These are phyloP conservation scores for Philypnodon macrostomus DNA, from an alignment of 2,797 vertebrate genomes.

Conservation along the genomic window DNA sequence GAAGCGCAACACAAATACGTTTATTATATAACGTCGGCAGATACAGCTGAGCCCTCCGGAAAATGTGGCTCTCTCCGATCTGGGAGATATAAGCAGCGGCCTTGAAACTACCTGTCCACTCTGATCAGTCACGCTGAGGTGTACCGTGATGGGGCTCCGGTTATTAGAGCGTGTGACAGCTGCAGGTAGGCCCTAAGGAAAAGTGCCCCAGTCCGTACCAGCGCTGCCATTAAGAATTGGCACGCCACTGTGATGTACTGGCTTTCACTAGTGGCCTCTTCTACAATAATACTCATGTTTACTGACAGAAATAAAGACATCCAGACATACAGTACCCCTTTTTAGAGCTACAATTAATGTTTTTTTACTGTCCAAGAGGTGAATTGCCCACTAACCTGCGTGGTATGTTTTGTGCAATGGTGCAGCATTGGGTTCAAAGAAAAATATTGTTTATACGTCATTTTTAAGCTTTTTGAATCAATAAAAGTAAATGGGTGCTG, in stretches of 20 bases:
- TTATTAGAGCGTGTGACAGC: conserved; percentile 73
- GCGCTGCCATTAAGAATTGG: conserved; percentile 42
- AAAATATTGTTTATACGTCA: too few relatives aligned
- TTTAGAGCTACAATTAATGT: conserved; percentile 13
- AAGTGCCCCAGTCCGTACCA: conserved; percentile 34
- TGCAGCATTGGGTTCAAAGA: neutral
- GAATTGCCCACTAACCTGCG: too few relatives aligned
- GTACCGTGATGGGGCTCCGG: conserved; percentile 70
- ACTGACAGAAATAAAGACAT: conserved; percentile 50
- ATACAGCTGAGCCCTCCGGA: conserved; percentile 64
- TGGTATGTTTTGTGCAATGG: too few relatives aligned
- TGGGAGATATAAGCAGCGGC: conserved; percentile 64
- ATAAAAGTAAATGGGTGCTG: too few relatives aligned
- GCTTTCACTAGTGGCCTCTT: conserved; percentile 27
- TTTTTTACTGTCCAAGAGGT: conserved; percentile 43
- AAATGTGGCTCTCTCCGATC: conserved; percentile 57
- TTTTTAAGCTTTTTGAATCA: too few relatives aligned
- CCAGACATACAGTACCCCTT: conserved; percentile 15
- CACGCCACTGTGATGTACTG: conserved; percentile 44
- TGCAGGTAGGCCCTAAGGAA: conserved; percentile 65
- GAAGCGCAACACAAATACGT: conserved; percentile 50
- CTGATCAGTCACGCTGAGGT: conserved; percentile 72
- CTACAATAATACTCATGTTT: conserved; percentile 28
- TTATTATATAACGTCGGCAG: conserved; percentile 57
- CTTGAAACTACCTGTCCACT: conserved; percentile 80